phyloP scores from a whole-genome alignment of 2,888 invertebrate species.

The Sicus ferrugineus region DNA sequence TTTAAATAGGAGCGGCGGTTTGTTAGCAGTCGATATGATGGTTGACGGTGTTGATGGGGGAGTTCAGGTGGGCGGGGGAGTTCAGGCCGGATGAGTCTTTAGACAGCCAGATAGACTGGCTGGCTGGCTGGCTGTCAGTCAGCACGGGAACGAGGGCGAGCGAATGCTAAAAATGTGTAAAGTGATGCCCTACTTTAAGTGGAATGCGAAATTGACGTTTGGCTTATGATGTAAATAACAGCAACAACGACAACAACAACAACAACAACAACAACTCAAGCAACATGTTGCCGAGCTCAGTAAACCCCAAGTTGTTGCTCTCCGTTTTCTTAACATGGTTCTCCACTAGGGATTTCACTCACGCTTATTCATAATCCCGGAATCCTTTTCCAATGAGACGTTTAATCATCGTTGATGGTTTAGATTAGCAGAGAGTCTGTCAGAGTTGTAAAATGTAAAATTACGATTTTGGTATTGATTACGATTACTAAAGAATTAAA shows the following conservation, averaged over 20 bases:
- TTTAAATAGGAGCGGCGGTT: neutral
- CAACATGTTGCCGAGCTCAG: constrained; percentile 6
- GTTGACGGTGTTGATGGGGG: neutral
- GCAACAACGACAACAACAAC: constrained; percentile 1
- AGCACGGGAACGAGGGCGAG: neutral
- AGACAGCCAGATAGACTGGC: neutral
- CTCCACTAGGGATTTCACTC: too few species aligned
- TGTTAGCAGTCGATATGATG: neutral
- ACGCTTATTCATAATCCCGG: too few species aligned
- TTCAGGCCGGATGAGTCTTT: too few species aligned
- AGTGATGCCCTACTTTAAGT: constrained; percentile 35
- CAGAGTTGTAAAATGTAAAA: too few species aligned
- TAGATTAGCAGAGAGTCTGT: too few species aligned
- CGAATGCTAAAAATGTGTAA: constrained; percentile 9
- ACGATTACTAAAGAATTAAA: too few species aligned
- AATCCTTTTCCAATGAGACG: too few species aligned
- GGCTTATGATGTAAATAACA: constrained; percentile 19
- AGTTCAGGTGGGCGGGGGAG: neutral
- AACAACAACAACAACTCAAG: constrained; percentile 1
- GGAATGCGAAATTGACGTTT: constrained; percentile 36
- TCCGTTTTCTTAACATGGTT: too few species aligned
- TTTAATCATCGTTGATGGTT: too few species aligned
- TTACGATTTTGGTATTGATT: too few species aligned
- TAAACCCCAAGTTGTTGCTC: too few species aligned
- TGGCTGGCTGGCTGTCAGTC: neutral